A percentile compares a stretch with the other conserved stretches of the same genome.
phyloP scores from a whole-genome alignment of 64 coral and sea anemone species.

The Montipora capricornis region DNA sequence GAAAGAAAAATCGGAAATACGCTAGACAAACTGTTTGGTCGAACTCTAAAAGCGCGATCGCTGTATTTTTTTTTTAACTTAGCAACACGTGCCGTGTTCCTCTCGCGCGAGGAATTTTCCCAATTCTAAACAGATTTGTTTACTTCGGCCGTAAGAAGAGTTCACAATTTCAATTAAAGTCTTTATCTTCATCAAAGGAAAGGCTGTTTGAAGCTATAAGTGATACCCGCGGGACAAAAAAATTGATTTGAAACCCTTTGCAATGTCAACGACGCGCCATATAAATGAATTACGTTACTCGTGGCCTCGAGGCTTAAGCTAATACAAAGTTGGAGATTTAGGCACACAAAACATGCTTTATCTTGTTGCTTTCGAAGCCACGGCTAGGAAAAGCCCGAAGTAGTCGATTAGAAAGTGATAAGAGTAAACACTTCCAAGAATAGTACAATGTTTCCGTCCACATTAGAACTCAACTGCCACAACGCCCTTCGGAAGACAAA shows the following conservation, averaged over 20 bases:
- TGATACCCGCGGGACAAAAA: conserved; percentile 24
- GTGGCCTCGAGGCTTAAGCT: background rate
- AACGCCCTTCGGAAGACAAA: conserved; percentile 33
- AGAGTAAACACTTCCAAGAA: background rate
- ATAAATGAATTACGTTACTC: conserved; percentile 44
- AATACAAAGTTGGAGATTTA: conserved; percentile 1
- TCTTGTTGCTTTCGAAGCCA: background rate
- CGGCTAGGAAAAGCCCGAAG: background rate
- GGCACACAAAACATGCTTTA: background rate
- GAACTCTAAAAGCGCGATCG: background rate
- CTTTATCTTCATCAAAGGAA: conserved; percentile 28
- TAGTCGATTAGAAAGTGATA: background rate
- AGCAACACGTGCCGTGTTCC: conserved; percentile 13
- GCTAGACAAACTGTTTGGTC: conserved; percentile 26
- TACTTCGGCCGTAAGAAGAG: conserved; percentile 2
- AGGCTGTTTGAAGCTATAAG: conserved; percentile 43
- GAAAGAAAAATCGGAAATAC: conserved; percentile 44
- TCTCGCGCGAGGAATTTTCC: conserved; percentile 31
- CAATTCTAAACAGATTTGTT: conserved; percentile 19
- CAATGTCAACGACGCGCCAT: conserved; percentile 4
- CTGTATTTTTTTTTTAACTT: background rate
- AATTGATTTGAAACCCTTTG: conserved; percentile 21
- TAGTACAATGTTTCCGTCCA: conserved; percentile 2
- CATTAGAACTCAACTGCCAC: conserved; percentile 12
- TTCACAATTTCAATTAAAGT: conserved; percentile 49